Base-by-base conservation (phyloP, 2,888 invertebrate genomes). In the Drosophila glabriapex region DNA sequence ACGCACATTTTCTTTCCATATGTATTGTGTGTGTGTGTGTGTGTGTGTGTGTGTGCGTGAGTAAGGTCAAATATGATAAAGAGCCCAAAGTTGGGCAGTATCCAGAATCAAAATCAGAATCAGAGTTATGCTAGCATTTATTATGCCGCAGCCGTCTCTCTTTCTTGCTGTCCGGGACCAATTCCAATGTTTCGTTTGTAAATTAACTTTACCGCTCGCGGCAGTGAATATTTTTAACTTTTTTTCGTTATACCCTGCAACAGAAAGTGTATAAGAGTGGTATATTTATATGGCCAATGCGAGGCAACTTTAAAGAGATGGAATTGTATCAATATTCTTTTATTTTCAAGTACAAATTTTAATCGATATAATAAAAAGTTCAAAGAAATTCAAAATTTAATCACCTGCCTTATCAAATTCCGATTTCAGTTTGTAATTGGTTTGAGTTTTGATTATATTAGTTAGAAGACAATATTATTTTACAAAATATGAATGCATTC, bases 101-200 rank as follows among this genome's bases (percentile, higher is more conserved):
- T 72, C 63, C 60, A 68, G 70, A 54, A 71, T 69, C 63, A 56
- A 70, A 67, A 73, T 61, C 41, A 41, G 75, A 79, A 62, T 62
- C 81, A 73, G 77, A 81, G 80, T 83, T 78, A 82, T 81, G 78
- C 62, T 86, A 78, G 69, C 80, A 85, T 85, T 87, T 85, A 87
- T 85, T 85, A 85, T 85, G 87, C 85, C 85, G 71, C 80, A 82
- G 76, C 66, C 76, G 83, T 87, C 80, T 83, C 63, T 68, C 59
- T 52, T 37, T 76, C 76, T 71, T 73, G 65, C 70, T 82, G 68
- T 65, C 71, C 79, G 80, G 69, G 71, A 76, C 84, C 84, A 69
- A 80, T 83, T 86, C 82, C 77, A 84, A 88, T 88, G 85, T 88
- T 87, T 87, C 86, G 88, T 86, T 88, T 87, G 83, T 84, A 88